Percentiles rank a stretch among this genome's conserved stretches.
Evolutionary conservation across 2,113 vertebrate genomes (phyloP).

Genomic region (Willisornis vidua): DNA sequence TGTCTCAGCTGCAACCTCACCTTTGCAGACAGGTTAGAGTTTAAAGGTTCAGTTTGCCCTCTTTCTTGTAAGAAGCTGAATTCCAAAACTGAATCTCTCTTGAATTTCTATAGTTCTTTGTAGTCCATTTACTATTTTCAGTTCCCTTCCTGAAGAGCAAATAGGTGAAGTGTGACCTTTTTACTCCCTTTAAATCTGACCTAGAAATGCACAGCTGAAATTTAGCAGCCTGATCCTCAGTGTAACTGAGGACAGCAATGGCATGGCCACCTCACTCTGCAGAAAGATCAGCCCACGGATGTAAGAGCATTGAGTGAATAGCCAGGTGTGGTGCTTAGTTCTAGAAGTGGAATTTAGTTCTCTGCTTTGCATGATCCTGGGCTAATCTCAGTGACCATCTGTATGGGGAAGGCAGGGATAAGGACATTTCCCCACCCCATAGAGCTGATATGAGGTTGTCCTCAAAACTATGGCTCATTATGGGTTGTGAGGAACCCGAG

Average conservation of each 20-base stretch:
- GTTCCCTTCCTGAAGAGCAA: not conserved
- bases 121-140: not conserved
- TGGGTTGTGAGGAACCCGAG: not conserved
- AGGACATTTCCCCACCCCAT: not conserved
- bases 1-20: not conserved
- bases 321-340: not conserved
- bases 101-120: not conserved
- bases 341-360: not conserved
- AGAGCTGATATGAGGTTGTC: rapidly evolving
- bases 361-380: not conserved
- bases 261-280: not conserved
- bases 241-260: not conserved
- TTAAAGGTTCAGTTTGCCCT: not conserved
- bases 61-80: not conserved
- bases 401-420: not conserved
- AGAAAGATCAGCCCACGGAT: not conserved
- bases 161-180: not conserved
- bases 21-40: not conserved
- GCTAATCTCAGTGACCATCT: not conserved
- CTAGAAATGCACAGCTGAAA: not conserved
- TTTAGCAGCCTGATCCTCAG: not conserved
- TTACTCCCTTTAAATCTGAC: not conserved
- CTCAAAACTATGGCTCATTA: not conserved
- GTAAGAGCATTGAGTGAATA: not conserved
- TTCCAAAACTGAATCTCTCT: not conserved